Evolutionary conservation across 2,797 vertebrate genomes (phyloP).

Genomic region (Lepilemur ruficaudatus): DNA sequence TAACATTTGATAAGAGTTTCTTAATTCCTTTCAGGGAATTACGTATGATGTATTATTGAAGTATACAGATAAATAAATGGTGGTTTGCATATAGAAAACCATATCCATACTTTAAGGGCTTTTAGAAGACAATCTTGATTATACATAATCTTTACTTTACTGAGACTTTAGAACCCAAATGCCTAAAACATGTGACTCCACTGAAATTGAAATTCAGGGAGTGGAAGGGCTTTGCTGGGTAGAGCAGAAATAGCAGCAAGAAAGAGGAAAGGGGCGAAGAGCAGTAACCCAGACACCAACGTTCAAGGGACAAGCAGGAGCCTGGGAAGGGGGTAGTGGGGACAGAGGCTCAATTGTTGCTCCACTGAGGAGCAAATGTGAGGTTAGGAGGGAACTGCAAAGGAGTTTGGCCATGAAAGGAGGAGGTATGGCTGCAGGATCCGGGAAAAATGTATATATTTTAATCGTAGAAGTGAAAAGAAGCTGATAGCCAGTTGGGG

Average conservation of each 20-base stretch:
- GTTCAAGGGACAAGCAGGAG: background rate
- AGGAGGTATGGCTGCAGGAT: background rate
- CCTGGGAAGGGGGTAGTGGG: background rate
- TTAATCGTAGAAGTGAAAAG: background rate
- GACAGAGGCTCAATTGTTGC: background rate
- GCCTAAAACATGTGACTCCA: background rate
- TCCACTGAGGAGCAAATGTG: background rate
- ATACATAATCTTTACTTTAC: background rate
- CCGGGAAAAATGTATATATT: background rate
- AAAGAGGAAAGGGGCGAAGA: background rate
- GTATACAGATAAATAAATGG: background rate
- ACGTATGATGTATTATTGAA: background rate
- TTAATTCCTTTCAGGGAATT: background rate
- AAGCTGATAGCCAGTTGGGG: background rate
- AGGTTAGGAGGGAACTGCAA: background rate
- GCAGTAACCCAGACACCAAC: background rate
- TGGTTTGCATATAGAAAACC: background rate
- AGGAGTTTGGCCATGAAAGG: background rate
- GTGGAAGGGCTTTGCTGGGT: background rate
- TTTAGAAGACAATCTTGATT: constrained; percentile 11
- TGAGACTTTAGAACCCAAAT: background rate
- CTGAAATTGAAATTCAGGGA: background rate
- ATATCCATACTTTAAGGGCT: background rate
- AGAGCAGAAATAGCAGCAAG: background rate
- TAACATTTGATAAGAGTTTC: background rate